phyloP scores from a whole-genome alignment of 2,797 vertebrate genomes.

The Peromyscus nudipes region DNA sequence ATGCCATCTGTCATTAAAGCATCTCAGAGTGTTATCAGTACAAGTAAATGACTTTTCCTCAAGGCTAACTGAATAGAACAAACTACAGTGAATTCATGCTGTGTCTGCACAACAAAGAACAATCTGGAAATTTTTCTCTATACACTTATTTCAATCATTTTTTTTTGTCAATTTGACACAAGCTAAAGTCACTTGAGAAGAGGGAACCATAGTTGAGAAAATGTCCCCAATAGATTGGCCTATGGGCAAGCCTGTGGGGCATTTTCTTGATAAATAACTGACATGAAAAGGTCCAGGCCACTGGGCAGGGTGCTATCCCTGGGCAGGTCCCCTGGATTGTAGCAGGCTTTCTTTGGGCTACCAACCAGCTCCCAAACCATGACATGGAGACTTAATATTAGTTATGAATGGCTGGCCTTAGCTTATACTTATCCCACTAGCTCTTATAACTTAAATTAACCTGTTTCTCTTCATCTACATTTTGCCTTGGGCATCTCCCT shows the following conservation, averaged over 20 bases:
- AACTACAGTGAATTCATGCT: slow-evolving; percentile 65
- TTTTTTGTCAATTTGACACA: not conserved
- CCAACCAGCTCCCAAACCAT: not conserved
- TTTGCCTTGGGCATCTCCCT: not conserved
- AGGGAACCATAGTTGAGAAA: not conserved
- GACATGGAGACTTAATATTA: not conserved
- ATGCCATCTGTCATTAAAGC: slow-evolving; percentile 30
- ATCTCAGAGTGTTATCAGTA: slow-evolving; percentile 63
- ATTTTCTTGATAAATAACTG: not conserved
- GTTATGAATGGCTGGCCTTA: not conserved
- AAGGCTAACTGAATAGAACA: slow-evolving; percentile 60
- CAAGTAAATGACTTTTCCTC: slow-evolving; percentile 65
- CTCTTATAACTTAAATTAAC: not conserved
- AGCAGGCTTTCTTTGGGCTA: not conserved
- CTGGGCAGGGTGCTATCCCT: too few relatives aligned
- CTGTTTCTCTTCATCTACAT: not conserved
- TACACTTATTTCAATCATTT: slow-evolving; percentile 48
- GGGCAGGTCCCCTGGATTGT: not conserved
- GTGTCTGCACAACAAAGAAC: slow-evolving; percentile 34
- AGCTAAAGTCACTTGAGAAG: not conserved
- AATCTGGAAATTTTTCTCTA: slow-evolving; percentile 43
- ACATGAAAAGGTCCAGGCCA: not conserved
- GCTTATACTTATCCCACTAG: not conserved
- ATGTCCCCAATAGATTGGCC: not conserved
- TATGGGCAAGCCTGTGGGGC: not conserved